Conservation (phyloP, 53 echinoderm and acorn worm genomes). For the Holothuria leucospilota region DNA sequence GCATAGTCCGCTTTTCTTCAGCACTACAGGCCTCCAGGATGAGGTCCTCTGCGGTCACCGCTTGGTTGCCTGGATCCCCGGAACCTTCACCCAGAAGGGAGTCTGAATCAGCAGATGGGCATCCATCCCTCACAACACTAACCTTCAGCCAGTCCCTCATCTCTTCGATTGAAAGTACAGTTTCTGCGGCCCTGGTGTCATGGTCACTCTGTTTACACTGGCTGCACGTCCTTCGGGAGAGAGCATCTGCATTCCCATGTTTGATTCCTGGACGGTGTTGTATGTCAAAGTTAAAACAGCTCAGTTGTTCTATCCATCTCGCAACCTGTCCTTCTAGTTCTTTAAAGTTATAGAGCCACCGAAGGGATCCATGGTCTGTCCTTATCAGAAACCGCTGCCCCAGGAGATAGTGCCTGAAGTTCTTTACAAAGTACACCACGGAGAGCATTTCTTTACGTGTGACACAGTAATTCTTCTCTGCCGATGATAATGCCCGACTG, state of each 20-base stretch:
- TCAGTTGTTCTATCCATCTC: constrained; percentile 11
- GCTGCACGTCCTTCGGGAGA: constrained; percentile 5
- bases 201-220: constrained; percentile 12
- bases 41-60: neutral
- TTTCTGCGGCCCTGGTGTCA: neutral
- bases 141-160: too few relatives aligned
- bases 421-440: too few relatives aligned
- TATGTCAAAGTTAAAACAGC: constrained; percentile 14
- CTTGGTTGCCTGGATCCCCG: neutral
- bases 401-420: constrained; percentile 44
- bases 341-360: constrained; percentile 43
- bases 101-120: neutral
- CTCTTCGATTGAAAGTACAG: neutral
- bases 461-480: constrained; percentile 11
- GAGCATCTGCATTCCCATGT: constrained; percentile 42
- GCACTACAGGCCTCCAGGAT: neutral
- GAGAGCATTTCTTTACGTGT: constrained; percentile 33
- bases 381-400: constrained; percentile 24
- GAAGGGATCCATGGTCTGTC: constrained; percentile 44
- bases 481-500: constrained; percentile 34
- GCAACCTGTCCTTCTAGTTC: too few relatives aligned
- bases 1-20: neutral
- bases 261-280: constrained; percentile 10
- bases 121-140: neutral
- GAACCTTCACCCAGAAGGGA: neutral